Conservation (phyloP, 2,888 invertebrate genomes). For the Brenthis hecate region DNA sequence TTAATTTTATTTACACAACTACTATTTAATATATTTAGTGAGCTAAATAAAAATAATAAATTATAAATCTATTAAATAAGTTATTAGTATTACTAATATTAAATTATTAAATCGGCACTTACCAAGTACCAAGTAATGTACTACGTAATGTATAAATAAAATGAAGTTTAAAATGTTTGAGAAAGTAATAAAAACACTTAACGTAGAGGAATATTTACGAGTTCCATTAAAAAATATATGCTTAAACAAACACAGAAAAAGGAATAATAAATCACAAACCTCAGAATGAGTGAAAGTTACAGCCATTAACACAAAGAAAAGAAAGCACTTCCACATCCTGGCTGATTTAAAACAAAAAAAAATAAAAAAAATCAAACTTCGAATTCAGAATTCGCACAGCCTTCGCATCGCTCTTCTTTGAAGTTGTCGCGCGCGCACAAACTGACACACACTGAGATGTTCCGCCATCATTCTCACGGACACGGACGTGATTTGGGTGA, state of each 20-base stretch:
- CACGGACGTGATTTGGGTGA: conserved; percentile 64
- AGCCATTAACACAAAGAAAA: conserved; percentile 63
- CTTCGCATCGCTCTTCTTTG: conserved; percentile 60
- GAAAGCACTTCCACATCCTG: conserved; percentile 71
- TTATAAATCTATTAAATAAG: too few relatives aligned
- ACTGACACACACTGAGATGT: conserved; percentile 68
- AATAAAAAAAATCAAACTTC: conserved; percentile 51
- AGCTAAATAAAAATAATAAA: too few relatives aligned
- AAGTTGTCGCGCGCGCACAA: conserved; percentile 64
- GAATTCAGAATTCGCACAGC: conserved; percentile 62
- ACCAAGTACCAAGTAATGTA: too few relatives aligned
- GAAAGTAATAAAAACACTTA: background rate
- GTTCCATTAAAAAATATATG: background rate
- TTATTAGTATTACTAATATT: too few relatives aligned
- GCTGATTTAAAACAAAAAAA: conserved; percentile 52
- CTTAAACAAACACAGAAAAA: background rate
- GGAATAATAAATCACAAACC: conserved; percentile 52
- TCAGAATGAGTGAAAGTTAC: conserved; percentile 65
- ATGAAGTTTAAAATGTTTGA: background rate
- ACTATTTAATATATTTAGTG: too few relatives aligned
- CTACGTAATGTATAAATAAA: too few relatives aligned
- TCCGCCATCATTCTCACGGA: conserved; percentile 45
- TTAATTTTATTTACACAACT: too few relatives aligned
- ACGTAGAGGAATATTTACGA: conserved; percentile 1
- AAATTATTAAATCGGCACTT: too few relatives aligned